These are phyloP conservation scores for Yponomeuta evonymella DNA, from an alignment of 2,888 invertebrate species.

Conservation along the genomic window DNA sequence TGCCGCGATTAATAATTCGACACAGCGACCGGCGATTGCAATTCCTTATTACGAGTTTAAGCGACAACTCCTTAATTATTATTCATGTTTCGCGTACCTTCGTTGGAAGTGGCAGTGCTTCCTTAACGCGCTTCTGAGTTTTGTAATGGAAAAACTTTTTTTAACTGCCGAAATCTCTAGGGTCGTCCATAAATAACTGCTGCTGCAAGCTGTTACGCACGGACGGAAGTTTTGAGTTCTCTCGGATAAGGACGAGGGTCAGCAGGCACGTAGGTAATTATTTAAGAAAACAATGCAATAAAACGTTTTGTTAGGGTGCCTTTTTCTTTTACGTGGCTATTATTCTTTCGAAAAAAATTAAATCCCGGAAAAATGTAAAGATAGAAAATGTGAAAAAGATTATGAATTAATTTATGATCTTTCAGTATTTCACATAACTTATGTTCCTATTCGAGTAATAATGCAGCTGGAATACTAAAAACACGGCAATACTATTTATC, in stretches of 20 bases:
- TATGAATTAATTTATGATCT: too few relatives aligned
- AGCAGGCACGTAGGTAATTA: constrained; percentile 66
- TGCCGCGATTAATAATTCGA: not conserved
- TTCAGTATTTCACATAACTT: too few relatives aligned
- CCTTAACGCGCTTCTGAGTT: constrained; percentile 46
- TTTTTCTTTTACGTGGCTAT: constrained; percentile 26
- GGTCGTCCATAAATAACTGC: constrained; percentile 68
- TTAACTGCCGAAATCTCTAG: constrained; percentile 61
- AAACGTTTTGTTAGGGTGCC: constrained; percentile 33
- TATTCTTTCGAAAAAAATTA: not conserved
- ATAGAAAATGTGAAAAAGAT: too few relatives aligned
- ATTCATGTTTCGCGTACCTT: constrained; percentile 54
- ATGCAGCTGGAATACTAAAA: too few relatives aligned
- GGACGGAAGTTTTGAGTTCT: constrained; percentile 45
- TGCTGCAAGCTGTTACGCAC: constrained; percentile 72
- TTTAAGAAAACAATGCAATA: constrained; percentile 43
- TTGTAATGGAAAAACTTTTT: constrained; percentile 71
- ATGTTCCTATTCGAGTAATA: too few relatives aligned
- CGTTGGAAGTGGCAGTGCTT: constrained; percentile 25
- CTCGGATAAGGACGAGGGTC: constrained; percentile 48
- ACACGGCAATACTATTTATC: not conserved
- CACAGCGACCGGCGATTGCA: constrained; percentile 11
- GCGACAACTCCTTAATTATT: constrained; percentile 44
- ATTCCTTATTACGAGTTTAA: constrained; percentile 19
- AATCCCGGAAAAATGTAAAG: too few relatives aligned